These are phyloP conservation scores for Rhagonycha fulva DNA, from an alignment of 2,888 invertebrate genomes.

Conservation along the genomic window DNA sequence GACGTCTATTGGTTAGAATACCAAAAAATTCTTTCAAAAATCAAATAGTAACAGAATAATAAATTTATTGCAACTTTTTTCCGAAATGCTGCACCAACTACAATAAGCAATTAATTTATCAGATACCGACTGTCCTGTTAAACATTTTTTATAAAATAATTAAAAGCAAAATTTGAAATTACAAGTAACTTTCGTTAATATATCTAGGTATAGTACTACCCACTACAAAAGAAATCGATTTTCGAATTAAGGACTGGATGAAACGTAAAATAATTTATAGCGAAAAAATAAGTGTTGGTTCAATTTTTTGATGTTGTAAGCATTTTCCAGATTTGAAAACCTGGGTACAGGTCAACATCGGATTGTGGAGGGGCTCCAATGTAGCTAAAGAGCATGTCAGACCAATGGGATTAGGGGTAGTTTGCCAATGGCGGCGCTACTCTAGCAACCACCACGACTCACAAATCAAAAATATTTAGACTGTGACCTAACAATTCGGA, in stretches of 20 bases:
- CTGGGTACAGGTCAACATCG: constrained; percentile 33
- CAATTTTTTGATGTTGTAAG: constrained; percentile 2
- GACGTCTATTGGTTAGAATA: too few relatives aligned
- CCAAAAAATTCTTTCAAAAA: too few relatives aligned
- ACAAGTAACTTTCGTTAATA: neutral
- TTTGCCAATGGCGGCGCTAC: constrained; percentile 46
- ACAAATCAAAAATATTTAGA: constrained; percentile 43
- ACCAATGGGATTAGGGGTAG: constrained; percentile 47
- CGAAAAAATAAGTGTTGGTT: neutral
- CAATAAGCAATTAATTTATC: too few relatives aligned
- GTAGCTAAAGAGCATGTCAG: constrained; percentile 47
- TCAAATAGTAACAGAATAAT: too few relatives aligned
- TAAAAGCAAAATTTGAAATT: neutral
- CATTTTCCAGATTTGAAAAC: neutral
- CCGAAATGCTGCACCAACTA: too few relatives aligned
- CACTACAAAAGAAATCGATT: neutral
- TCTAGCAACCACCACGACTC: constrained; percentile 48
- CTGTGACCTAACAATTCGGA: constrained; percentile 27
- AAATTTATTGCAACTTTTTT: too few relatives aligned
- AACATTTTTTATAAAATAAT: neutral
- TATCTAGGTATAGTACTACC: too few relatives aligned
- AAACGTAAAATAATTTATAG: neutral
- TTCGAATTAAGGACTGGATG: neutral
- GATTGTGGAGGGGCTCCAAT: constrained; percentile 44
- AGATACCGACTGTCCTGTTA: too few relatives aligned